These are phyloP conservation scores for Venturia canescens DNA, from an alignment of 1,140 invertebrate genomes.

Conservation along the genomic window DNA sequence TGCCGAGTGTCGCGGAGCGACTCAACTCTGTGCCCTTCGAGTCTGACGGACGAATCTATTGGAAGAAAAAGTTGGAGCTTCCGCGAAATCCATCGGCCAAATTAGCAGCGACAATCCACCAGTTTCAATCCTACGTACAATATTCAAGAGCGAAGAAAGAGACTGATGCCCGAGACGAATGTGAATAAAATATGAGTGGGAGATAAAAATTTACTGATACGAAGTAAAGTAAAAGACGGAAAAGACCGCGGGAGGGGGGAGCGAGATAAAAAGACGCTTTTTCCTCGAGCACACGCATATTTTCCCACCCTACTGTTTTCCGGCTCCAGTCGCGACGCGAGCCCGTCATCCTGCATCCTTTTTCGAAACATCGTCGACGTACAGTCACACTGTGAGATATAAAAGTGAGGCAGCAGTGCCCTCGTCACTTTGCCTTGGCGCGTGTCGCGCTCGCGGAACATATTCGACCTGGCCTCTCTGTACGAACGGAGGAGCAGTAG, in stretches of 20 bases:
- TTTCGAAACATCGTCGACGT: not conserved
- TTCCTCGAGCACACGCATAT: not conserved
- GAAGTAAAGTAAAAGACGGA: too few species aligned
- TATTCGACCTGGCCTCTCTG: conserved; percentile 20
- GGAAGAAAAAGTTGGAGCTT: too few species aligned
- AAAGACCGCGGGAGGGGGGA: too few species aligned
- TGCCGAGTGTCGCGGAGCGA: conserved; percentile 31
- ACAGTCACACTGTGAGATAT: not conserved
- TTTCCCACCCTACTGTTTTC: not conserved
- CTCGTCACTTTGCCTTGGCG: not conserved
- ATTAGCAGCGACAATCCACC: too few species aligned
- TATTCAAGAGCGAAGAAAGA: too few species aligned
- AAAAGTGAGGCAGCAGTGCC: not conserved
- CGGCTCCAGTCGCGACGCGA: not conserved
- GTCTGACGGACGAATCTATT: not conserved
- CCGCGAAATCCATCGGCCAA: too few species aligned
- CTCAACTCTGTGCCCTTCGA: conserved; percentile 7
- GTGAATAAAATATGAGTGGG: too few species aligned
- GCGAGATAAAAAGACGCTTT: not conserved
- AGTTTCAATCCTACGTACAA: too few species aligned
- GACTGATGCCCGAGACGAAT: too few species aligned
- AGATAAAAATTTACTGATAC: too few species aligned
- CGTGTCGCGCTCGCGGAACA: not conserved
- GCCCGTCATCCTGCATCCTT: not conserved
- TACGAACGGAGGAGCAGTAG: not conserved